Percentiles rank a stretch among this genome's conserved stretches.
Evolutionary conservation across 2,113 vertebrate species (phyloP).

Genomic region (Dicrurus megarhynchus): DNA sequence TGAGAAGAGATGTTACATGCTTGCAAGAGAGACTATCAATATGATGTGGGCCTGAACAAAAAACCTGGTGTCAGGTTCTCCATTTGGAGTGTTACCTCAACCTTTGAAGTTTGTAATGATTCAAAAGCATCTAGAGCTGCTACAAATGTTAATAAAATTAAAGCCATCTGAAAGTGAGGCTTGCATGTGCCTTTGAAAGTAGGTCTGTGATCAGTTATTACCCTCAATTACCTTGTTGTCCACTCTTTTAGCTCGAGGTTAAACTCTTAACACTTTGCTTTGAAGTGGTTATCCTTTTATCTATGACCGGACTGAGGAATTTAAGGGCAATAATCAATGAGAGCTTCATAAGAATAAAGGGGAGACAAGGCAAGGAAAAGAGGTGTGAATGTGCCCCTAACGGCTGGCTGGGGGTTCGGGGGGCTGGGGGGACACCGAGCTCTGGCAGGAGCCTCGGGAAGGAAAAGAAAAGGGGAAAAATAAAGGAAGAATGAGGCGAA

Average conservation of each 20-base stretch:
- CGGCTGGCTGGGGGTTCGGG: constrained; percentile 21
- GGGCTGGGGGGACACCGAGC: background rate
- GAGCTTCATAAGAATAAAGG: constrained; percentile 89
- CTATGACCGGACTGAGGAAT: constrained; percentile 94
- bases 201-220: constrained; percentile 92
- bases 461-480: background rate
- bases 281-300: constrained; percentile 99
- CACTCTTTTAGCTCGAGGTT: constrained; percentile 92
- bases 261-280: constrained; percentile 95
- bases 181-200: constrained; percentile 79
- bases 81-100: constrained; percentile 72
- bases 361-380: constrained; percentile 70
- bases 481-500: background rate
- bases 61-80: constrained; percentile 71
- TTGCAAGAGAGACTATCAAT: constrained; percentile 35
- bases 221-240: constrained; percentile 97
- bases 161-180: constrained; percentile 87
- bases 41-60: constrained; percentile 43
- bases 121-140: constrained; percentile 78
- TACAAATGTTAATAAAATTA: constrained; percentile 98
- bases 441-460: background rate
- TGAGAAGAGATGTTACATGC: constrained; percentile 55
- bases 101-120: constrained; percentile 79
- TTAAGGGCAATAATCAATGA: constrained; percentile 94
- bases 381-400: constrained; percentile 82